These are phyloP conservation scores for Lamellibrachia columna DNA, from an alignment of 2,888 invertebrate genomes.

Conservation along the genomic window DNA sequence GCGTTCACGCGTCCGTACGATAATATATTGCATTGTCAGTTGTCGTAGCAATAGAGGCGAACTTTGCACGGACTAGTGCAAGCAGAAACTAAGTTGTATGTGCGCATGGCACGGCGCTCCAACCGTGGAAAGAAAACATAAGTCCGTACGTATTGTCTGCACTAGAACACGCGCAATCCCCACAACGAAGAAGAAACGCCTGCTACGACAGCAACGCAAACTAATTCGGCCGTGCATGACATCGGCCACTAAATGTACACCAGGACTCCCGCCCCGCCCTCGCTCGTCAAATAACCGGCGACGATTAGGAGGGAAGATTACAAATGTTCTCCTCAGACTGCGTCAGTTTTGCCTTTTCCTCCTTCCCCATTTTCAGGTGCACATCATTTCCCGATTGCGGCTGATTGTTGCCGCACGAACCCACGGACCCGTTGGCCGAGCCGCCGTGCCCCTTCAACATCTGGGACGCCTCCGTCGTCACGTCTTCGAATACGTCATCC, in stretches of 20 bases:
- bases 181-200: not conserved
- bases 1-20: not conserved
- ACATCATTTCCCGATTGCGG: not conserved
- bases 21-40: not conserved
- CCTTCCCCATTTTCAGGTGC: slow-evolving; percentile 18
- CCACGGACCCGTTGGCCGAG: slow-evolving; percentile 28
- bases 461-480: not conserved
- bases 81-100: not conserved
- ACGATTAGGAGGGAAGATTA: not conserved
- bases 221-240: not conserved
- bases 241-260: not conserved
- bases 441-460: not conserved
- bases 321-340: slow-evolving; percentile 33
- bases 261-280: not conserved
- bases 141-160: too few species aligned
- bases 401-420: not conserved
- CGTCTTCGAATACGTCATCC: slow-evolving; percentile 32
- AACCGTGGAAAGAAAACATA: not conserved
- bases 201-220: not conserved
- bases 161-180: not conserved
- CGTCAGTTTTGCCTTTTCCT: slow-evolving; percentile 35
- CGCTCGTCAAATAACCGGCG: not conserved
- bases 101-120: not conserved
- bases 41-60: not conserved
- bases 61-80: not conserved